Evolutionary conservation across 1,140 invertebrate genomes (phyloP), one percentile per base, ranked within the genome.

Genomic region (Euwallacea fornicatus): DNA sequence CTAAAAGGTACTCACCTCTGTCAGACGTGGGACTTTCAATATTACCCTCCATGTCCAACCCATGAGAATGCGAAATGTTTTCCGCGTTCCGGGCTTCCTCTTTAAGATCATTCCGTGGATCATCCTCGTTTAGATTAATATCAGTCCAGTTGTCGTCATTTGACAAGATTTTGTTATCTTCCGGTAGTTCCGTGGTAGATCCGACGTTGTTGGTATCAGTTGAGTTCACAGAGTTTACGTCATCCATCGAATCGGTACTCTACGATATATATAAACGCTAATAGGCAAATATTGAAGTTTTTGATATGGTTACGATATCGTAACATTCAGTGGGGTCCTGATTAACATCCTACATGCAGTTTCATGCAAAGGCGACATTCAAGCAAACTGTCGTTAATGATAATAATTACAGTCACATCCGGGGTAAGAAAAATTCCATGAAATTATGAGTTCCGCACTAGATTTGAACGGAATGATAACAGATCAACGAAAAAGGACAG

Each of bases 131-230:
- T 42, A 96, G 83, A 82, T 95, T 96, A 43, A 96, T 93, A 78
- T 95, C 93, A 11, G 93, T 95, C 93, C 93, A 96, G 68, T 91
- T 93, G 76, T 94, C 93, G 77, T 95, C 93, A 50, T 87, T 88
- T 64, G 82, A 84, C 6, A 83, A 83, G 77, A 78, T 85, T 88
- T 86, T 89, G 73, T 91, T 90, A 67, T 88, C 88, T 60, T 87
- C 79, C 46, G 87, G 83, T 4, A 88, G 86, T 75, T 89, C 88
- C 76, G 85, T 88, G 54, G 86, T 87, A 0, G 86, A 86, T 75
- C 88, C 88, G 42, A 87, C 83, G 70, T 89, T 88, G 76, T 88
- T 88, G 10, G 87, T 89, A 76, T 89, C 88, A 6, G 85, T 87
- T 4, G 88, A 89, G 81, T 89, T 88, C 72, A 89, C 84, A 2